phyloP scores from a whole-genome alignment of 2,888 invertebrate species.

The Cantharis lateralis region DNA sequence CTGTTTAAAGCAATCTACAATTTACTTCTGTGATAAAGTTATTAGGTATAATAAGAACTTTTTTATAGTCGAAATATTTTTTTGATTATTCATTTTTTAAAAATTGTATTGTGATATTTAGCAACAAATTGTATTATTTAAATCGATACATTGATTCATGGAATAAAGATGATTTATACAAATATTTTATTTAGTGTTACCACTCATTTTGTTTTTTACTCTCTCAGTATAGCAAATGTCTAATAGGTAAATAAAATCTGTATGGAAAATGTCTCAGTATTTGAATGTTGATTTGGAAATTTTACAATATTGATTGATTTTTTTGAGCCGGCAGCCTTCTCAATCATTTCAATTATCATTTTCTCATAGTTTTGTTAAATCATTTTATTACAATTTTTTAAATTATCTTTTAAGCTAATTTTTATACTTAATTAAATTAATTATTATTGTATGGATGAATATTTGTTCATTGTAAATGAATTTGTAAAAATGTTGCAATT shows the following conservation, averaged over 20 bases:
- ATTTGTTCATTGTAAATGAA: not conserved
- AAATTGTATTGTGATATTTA: not conserved
- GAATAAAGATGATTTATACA: not conserved
- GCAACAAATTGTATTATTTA: constrained; percentile 1
- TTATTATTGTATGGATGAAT: not conserved
- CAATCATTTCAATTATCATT: not conserved
- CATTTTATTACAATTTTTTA: not conserved
- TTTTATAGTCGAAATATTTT: not conserved
- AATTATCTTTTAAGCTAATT: not conserved
- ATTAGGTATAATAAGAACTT: constrained; percentile 8
- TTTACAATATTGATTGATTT: not conserved
- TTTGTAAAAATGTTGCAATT: not conserved
- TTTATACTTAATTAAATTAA: not conserved
- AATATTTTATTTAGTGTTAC: not conserved
- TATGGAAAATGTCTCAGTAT: constrained; percentile 16
- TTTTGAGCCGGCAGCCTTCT: not conserved
- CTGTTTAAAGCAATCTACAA: not conserved
- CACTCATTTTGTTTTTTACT: not conserved
- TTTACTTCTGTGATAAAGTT: constrained; percentile 5
- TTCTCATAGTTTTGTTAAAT: not conserved
- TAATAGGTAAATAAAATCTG: constrained; percentile 9
- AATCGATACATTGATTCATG: not conserved
- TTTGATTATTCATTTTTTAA: not conserved
- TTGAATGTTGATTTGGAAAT: not conserved
- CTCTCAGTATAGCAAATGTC: constrained; percentile 25